Conservation (phyloP, 2,113 vertebrate species). For the Melanerpes aurifrons region DNA sequence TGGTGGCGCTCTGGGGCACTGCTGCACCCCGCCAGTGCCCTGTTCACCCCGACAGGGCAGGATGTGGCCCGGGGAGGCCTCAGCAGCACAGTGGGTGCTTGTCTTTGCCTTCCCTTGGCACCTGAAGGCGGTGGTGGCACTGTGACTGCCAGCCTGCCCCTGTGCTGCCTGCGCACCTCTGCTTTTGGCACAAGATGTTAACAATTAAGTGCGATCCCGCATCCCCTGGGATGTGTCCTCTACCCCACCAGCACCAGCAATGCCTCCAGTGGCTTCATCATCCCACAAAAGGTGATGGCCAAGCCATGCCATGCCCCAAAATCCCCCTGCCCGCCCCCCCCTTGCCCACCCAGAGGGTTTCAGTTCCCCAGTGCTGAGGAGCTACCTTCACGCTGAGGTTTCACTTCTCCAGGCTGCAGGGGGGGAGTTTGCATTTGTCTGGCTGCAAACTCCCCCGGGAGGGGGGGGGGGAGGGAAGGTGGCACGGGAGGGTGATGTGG, state of each 20-base stretch:
- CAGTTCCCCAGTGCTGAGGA: not conserved
- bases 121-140: rapidly evolving
- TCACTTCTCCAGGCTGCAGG: not conserved
- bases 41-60: rapidly evolving
- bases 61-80: not conserved
- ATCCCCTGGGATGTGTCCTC: rapidly evolving
- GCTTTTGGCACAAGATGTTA: not conserved
- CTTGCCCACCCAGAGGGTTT: not conserved
- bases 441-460: not conserved
- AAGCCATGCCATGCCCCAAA: not conserved
- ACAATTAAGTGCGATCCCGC: rapidly evolving
- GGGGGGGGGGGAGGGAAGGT: not conserved
- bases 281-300: not conserved
- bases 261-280: not conserved
- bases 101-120: not conserved
- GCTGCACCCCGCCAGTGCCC: not conserved
- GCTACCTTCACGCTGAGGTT: not conserved
- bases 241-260: rapidly evolving
- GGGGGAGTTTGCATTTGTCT: not conserved
- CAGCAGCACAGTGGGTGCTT: not conserved
- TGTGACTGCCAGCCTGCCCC: not conserved
- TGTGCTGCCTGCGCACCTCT: rapidly evolving
- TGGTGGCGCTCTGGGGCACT: rapidly evolving
- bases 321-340: too few relatives aligned
- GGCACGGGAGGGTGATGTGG: rapidly evolving